A percentile compares a stretch with the other conserved stretches of the same genome.
Conservation (phyloP, 1,140 invertebrate genomes). For the Thaumetopoea pityocampa region DNA sequence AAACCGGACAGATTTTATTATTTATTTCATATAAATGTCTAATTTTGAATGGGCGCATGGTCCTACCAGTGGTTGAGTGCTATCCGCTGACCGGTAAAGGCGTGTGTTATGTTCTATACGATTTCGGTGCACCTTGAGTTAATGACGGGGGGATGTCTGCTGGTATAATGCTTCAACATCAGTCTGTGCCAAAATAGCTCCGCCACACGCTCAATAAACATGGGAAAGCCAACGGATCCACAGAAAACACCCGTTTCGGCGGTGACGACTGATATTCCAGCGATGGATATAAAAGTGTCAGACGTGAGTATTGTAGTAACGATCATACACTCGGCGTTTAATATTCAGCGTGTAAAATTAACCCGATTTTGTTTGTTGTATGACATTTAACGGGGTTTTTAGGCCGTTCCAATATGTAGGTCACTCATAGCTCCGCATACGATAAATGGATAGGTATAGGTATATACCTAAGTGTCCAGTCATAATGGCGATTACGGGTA, state of each 20-base stretch:
- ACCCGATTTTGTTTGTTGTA: background rate
- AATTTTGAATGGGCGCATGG: slow-evolving; percentile 1
- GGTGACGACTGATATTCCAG: slow-evolving; percentile 44
- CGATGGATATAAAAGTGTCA: slow-evolving; percentile 52
- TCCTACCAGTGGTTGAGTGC: slow-evolving; percentile 5
- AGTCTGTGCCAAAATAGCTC: slow-evolving; percentile 27
- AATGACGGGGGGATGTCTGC: slow-evolving; percentile 28
- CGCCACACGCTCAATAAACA: slow-evolving; percentile 17
- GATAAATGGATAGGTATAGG: slow-evolving; percentile 1
- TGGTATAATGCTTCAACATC: slow-evolving; percentile 29
- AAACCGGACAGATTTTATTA: slow-evolving; percentile 29
- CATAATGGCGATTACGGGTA: slow-evolving; percentile 11
- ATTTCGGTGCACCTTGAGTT: slow-evolving; percentile 26
- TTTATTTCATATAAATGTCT: slow-evolving; percentile 28
- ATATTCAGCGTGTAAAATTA: background rate
- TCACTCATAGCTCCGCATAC: slow-evolving; percentile 8
- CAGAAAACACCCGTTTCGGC: slow-evolving; percentile 41
- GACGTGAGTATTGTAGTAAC: slow-evolving; percentile 47
- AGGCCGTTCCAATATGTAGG: slow-evolving; percentile 12
- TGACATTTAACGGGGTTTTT: slow-evolving; percentile 1
- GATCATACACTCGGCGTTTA: slow-evolving; percentile 1
- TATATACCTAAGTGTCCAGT: slow-evolving; percentile 5
- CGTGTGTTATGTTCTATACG: slow-evolving; percentile 41
- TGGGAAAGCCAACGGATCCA: slow-evolving; percentile 31
- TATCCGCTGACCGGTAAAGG: slow-evolving; percentile 1